Base-by-base conservation (phyloP, 2,797 vertebrate species). In the Novumbra hubbsi region DNA sequence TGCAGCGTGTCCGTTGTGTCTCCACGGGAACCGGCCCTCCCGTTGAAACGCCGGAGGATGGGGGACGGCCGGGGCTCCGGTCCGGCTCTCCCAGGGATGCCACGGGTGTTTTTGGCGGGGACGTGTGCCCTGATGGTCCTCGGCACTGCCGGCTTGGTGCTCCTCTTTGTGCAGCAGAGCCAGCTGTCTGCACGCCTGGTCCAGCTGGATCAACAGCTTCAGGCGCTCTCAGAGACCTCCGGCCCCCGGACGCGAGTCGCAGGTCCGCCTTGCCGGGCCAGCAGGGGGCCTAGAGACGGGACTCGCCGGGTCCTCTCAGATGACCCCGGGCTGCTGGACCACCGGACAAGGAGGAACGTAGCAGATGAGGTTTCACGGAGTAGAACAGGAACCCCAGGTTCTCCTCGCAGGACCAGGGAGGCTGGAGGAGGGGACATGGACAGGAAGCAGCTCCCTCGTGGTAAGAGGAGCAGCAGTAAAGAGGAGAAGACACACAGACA, bases 161-260 rank as follows among this genome's bases (percentile, higher is more conserved):
- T 94, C 62, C 84, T 95, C 60, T 86, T 96, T 81, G 85, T 91
- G 15, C 91, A 90, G 82, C 93, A 95, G 90, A 84, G 79, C 67
- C 89, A 92, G 71, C 89, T 96, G 77, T 88, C 85, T n/a, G 86
- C 82, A 16, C 92, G 94, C 68, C 84, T 96, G 76, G 77, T 78
- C 76, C 86, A 88, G 24, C 78, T 96, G 87, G 90, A 94, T 73
- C 85, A 72, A 1, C 87, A 86, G 70, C 76, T 82, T 80, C 86
- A 80, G 80, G 85, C 48, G 75, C 77, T 90, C 71, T 73, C 81
- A 0, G 67, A 85, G 87, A 83, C 84, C 76, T 84, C 78, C 71
- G 62, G 68, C 52, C 74, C 72, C 70, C 77, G 63, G 67, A 64
- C n/a, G 73, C 71, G 38, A n/a, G 69, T 76, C 84, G 73, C 79